Percentiles rank a stretch among this genome's conserved stretches.
These are phyloP conservation scores for Epirrita christyi DNA, from an alignment of 2,888 invertebrate genomes.

Conservation along the genomic window DNA sequence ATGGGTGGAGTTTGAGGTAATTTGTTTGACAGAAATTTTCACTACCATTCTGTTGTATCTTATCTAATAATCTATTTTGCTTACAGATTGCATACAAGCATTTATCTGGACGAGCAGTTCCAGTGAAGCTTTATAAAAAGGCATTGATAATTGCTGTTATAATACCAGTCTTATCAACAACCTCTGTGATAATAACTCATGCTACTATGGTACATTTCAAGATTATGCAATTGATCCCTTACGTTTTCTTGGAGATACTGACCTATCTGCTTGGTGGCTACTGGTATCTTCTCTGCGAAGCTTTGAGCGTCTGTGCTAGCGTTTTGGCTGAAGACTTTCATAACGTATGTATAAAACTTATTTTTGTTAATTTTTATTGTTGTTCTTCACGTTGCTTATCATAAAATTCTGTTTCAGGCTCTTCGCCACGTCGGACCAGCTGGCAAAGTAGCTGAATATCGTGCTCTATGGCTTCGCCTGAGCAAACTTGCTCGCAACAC, in stretches of 20 bases:
- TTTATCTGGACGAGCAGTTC: constrained; percentile 84
- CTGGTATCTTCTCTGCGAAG: constrained; percentile 89
- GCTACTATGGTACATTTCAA: constrained; percentile 89
- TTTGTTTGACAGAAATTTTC: not conserved
- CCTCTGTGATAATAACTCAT: constrained; percentile 88
- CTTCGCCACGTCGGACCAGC: constrained; percentile 88
- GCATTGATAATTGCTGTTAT: constrained; percentile 83
- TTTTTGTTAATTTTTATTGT: not conserved
- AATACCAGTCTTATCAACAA: constrained; percentile 86
- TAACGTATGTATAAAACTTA: constrained; percentile 59
- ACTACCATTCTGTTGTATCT: not conserved
- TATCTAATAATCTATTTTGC: not conserved
- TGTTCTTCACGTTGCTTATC: not conserved
- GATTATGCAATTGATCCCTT: constrained; percentile 87
- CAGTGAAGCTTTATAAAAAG: constrained; percentile 84
- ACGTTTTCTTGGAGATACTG: constrained; percentile 88
- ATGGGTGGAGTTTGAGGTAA: constrained; percentile 88
- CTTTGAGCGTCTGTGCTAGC: constrained; percentile 86
- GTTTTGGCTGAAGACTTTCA: constrained; percentile 89
- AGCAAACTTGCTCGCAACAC: constrained; percentile 88
- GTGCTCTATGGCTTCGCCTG: constrained; percentile 88
- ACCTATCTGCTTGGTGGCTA: constrained; percentile 89
- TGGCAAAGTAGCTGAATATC: constrained; percentile 88
- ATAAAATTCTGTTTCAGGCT: constrained; percentile 66
- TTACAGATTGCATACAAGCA: constrained; percentile 85